These are phyloP conservation scores for Hypothenemus hampei DNA, from an alignment of 1,140 invertebrate genomes.

Conservation along the genomic window DNA sequence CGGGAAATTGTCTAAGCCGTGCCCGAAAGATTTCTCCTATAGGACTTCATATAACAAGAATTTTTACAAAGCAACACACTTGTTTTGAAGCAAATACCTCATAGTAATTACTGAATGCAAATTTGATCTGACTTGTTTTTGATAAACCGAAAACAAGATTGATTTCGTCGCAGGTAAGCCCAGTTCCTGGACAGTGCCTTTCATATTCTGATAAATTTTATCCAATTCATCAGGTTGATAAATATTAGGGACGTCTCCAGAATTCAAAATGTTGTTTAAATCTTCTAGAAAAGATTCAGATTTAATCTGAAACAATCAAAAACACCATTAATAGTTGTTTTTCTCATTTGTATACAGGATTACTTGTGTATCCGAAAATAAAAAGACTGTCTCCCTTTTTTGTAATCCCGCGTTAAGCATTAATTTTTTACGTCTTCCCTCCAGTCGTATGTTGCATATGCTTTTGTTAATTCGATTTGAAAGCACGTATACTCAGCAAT, in stretches of 20 bases:
- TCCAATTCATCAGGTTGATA: slow-evolving; percentile 61
- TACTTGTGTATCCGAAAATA: slow-evolving; percentile 63
- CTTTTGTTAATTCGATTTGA: slow-evolving; percentile 51
- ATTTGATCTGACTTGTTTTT: slow-evolving; percentile 59
- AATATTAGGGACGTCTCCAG: slow-evolving; percentile 64
- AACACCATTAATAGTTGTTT: too few species aligned
- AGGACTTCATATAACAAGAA: slow-evolving; percentile 48
- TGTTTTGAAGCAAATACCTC: slow-evolving; percentile 53
- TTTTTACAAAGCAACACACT: not conserved
- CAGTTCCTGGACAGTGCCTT: slow-evolving; percentile 56
- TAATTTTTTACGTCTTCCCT: slow-evolving; percentile 58
- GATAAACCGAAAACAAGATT: slow-evolving; percentile 65
- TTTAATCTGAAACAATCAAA: slow-evolving; percentile 53
- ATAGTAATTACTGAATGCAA: slow-evolving; percentile 60
- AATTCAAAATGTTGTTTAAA: slow-evolving; percentile 64
- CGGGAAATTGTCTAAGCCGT: slow-evolving; percentile 66
- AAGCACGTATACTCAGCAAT: slow-evolving; percentile 58
- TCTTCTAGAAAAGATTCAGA: slow-evolving; percentile 64
- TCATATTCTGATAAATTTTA: slow-evolving; percentile 57
- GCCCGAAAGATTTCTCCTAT: slow-evolving; percentile 63
- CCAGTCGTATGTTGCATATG: slow-evolving; percentile 55
- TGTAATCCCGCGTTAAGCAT: slow-evolving; percentile 55
- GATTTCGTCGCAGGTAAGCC: slow-evolving; percentile 65
- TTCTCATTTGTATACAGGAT: not conserved
- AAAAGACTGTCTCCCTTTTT: slow-evolving; percentile 57